These are phyloP conservation scores for Sciurus niger DNA, from an alignment of 2,113 vertebrate species.

Conservation along the genomic window DNA sequence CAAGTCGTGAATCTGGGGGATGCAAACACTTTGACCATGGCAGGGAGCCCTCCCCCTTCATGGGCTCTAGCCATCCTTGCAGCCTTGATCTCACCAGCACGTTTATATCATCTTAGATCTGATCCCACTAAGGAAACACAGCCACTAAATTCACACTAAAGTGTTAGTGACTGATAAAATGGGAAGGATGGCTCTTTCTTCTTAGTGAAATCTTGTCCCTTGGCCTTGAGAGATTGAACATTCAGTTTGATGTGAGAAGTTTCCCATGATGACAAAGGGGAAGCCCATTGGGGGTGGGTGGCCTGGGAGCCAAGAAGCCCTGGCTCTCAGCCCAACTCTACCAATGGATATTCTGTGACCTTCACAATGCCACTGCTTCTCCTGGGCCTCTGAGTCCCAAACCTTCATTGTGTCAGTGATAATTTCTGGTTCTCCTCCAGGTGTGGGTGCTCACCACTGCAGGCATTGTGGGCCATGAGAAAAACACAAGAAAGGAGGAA, in stretches of 20 bases:
- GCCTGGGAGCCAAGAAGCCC: too few species aligned
- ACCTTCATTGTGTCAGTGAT: neutral
- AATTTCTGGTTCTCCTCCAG: neutral
- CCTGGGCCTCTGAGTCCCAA: neutral
- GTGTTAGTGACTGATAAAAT: neutral
- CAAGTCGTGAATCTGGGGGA: neutral
- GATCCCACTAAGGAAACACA: neutral
- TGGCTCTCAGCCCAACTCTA: neutral
- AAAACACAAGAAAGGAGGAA: neutral
- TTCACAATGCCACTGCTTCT: neutral
- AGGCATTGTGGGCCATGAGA: neutral
- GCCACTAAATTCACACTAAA: neutral
- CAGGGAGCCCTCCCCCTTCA: neutral
- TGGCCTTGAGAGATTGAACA: neutral
- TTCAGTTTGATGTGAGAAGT: neutral
- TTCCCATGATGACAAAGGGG: neutral
- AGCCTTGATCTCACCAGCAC: neutral
- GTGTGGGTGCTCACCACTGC: neutral
- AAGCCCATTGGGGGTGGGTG: neutral
- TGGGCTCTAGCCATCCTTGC: accelerated
- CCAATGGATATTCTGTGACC: neutral
- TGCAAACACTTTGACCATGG: neutral
- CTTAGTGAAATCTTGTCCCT: neutral
- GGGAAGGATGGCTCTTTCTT: too few species aligned
- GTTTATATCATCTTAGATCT: neutral